These are phyloP conservation scores for Cistogaster globosa DNA, from an alignment of 2,888 invertebrate species.

Conservation along the genomic window DNA sequence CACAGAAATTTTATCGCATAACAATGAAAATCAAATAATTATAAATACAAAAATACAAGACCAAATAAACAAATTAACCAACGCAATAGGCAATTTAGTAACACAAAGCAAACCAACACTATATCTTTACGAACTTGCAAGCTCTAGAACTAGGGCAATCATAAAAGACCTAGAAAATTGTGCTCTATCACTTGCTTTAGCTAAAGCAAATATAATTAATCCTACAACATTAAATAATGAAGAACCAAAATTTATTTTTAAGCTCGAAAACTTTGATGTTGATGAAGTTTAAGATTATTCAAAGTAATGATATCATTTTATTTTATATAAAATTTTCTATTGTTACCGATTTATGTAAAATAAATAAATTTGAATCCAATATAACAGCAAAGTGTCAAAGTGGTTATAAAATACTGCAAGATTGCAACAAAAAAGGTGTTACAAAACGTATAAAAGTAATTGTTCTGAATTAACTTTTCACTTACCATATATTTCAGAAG, in stretches of 20 bases:
- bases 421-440: neutral
- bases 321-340: neutral
- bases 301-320: too few relatives aligned
- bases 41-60: too few relatives aligned
- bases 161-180: slow-evolving; percentile 14
- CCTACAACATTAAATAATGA: neutral
- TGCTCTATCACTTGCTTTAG: too few relatives aligned
- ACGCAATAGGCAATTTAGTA: neutral
- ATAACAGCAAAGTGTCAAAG: slow-evolving; percentile 12
- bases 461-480: slow-evolving; percentile 15
- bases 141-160: slow-evolving; percentile 2
- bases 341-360: slow-evolving; percentile 12
- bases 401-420: neutral
- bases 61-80: slow-evolving; percentile 5
- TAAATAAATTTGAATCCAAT: slow-evolving; percentile 8
- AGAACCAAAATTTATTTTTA: too few relatives aligned
- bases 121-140: neutral
- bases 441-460: slow-evolving; percentile 1
- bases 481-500: neutral
- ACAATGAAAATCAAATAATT: neutral
- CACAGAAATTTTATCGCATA: slow-evolving; percentile 1
- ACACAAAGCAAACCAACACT: slow-evolving; percentile 2
- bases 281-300: too few relatives aligned
- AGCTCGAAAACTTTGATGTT: too few relatives aligned
- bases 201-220: neutral